Base-by-base conservation (phyloP, 2,888 invertebrate species). In the Cephus nigrinus region DNA sequence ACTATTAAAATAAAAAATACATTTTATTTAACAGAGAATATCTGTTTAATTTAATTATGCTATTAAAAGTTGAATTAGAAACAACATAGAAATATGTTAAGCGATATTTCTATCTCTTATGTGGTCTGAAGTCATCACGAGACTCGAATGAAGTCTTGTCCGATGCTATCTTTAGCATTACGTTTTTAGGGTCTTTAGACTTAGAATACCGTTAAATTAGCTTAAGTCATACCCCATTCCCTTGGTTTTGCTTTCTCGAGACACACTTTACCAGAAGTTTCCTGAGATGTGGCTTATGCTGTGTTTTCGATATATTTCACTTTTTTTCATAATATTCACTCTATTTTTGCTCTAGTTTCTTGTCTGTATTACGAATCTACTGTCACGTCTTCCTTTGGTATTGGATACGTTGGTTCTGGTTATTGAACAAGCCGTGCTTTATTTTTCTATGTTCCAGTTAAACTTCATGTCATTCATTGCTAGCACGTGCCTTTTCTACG, bases 211-310 rank as follows among this genome's bases (percentile, higher is more conserved):
- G 78, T 80, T 76, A 73, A 78, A 83, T 82, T 81, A 72, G 80
- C 78, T 83, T 83, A 33, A 77, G 78, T 83, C 83, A 79, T 82
- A 76, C 76, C 74, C 78, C 80, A 82, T 82, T 83, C 87, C 80
- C 82, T 87, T 86, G 82, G 83, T 84, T 55, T 83, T 79, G 86
- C 87, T 87, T 87, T 78, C 80, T 80, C 81, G 74, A 82, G 76
- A 81, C 79, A 82, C 81, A 84, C 81, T 77, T 80, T 40, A 80
- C 33, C 23, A 74, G 32, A 32, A 81, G 81, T 78, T 80, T 55
- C 80, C 76, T 83, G 81, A 82, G 77, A 88, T 89, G 88, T 90
- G 87, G 90, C 90, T 90, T 90, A 87, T 88, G 90, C 89, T 88
- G 86, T 90, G 90, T 90, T 88, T 89, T 86, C 84, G 73, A 76